Evolutionary conservation across 1,140 invertebrate genomes (phyloP).

Genomic region (Microplitis mediator): DNA sequence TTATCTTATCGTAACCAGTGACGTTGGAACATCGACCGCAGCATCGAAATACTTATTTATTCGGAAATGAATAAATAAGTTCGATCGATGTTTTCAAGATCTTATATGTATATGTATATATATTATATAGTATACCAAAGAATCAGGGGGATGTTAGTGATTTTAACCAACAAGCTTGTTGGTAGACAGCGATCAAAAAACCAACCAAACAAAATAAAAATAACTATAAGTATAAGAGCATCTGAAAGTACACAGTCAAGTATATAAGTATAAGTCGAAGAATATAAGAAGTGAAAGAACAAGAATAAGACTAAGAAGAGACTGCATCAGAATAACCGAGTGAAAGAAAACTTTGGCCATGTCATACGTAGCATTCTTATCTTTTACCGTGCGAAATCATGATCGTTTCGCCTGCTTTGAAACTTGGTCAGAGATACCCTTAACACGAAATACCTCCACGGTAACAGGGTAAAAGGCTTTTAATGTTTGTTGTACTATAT

Average conservation of each 20-base stretch:
- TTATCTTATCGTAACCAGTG: slow-evolving; percentile 54
- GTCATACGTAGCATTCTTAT: slow-evolving; percentile 58
- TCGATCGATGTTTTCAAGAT: slow-evolving; percentile 48
- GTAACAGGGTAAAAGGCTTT: slow-evolving; percentile 58
- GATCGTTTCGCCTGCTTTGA: slow-evolving; percentile 49
- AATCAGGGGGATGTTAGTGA: neutral
- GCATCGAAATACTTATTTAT: slow-evolving; percentile 54
- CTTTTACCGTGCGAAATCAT: slow-evolving; percentile 51
- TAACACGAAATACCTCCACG: slow-evolving; percentile 45
- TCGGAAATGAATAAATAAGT: slow-evolving; percentile 62
- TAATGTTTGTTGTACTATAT: slow-evolving; percentile 52
- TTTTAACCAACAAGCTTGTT: neutral
- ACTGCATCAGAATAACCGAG: neutral
- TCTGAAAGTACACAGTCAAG: neutral
- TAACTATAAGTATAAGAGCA: neutral
- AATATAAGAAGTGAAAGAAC: neutral
- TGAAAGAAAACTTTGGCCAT: slow-evolving; percentile 38
- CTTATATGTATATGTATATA: neutral
- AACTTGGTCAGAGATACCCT: slow-evolving; percentile 47
- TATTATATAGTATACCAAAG: neutral
- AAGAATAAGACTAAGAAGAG: neutral
- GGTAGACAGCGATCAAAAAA: neutral
- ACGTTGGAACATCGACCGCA: slow-evolving; percentile 47
- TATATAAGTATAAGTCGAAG: neutral
- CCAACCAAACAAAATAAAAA: neutral